A percentile compares a stretch with the other conserved stretches of the same genome.
phyloP scores from a whole-genome alignment of 2,888 invertebrate genomes.

The Galeruca laticollis region DNA sequence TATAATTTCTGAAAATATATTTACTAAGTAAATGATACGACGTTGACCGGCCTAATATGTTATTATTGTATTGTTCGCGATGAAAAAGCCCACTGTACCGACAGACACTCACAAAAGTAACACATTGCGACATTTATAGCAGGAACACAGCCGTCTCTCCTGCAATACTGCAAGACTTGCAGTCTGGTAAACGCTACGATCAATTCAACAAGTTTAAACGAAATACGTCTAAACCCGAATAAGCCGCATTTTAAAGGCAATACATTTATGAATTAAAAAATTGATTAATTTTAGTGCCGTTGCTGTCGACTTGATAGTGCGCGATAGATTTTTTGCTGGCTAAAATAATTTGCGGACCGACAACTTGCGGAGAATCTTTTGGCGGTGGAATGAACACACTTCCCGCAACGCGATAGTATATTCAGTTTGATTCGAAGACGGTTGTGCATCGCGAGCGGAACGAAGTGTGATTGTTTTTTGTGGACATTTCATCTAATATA shows the following conservation, averaged over 20 bases:
- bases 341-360: slow-evolving; percentile 14
- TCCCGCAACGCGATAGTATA: slow-evolving; percentile 12
- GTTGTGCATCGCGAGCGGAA: slow-evolving; percentile 6
- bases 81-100: slow-evolving; percentile 5
- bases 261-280: background rate
- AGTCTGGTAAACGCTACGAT: slow-evolving; percentile 26
- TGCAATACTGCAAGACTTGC: slow-evolving; percentile 37
- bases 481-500: background rate
- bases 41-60: slow-evolving; percentile 1
- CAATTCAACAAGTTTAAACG: slow-evolving; percentile 1
- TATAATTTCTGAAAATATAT: no score
- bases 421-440: slow-evolving; percentile 15
- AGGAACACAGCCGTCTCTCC: slow-evolving; percentile 23
- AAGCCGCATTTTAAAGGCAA: background rate
- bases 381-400: slow-evolving; percentile 14
- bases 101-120: background rate
- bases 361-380: slow-evolving; percentile 15
- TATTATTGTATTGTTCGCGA: slow-evolving; percentile 12
- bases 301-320: background rate
- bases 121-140: slow-evolving; percentile 20
- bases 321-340: slow-evolving; percentile 1
- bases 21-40: background rate
- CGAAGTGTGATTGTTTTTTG: background rate
- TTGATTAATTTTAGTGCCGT: slow-evolving; percentile 1
- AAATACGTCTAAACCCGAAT: background rate